A percentile compares a stretch with the other conserved stretches of the same genome.
These are phyloP conservation scores for Rhyzopertha dominica DNA, from an alignment of 1,140 invertebrate species.

Conservation along the genomic window DNA sequence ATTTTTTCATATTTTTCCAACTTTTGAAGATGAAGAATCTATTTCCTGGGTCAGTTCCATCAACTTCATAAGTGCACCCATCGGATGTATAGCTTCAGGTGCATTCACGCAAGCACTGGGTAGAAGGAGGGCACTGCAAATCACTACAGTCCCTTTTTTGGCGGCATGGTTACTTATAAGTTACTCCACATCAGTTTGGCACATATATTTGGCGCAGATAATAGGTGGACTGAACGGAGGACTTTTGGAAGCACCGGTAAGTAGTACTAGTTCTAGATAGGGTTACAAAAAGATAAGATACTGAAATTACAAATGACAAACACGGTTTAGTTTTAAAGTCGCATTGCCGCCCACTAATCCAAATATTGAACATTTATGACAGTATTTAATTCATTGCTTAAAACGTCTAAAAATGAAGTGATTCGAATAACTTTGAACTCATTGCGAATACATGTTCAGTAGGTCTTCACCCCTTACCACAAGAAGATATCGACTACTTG, in stretches of 20 bases:
- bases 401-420: too few relatives aligned
- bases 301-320: too few relatives aligned
- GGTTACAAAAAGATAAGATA: too few relatives aligned
- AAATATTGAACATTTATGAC: too few relatives aligned
- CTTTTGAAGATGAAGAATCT: conserved; percentile 40
- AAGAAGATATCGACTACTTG: too few relatives aligned
- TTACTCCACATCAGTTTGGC: conserved; percentile 53
- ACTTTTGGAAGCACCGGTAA: conserved; percentile 70
- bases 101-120: conserved; percentile 62
- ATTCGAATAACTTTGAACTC: too few relatives aligned
- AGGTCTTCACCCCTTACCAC: too few relatives aligned
- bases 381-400: too few relatives aligned
- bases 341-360: too few relatives aligned
- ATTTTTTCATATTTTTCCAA: conserved; percentile 4
- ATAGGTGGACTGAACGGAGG: conserved; percentile 69
- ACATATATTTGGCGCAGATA: conserved; percentile 61
- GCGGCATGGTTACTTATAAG: conserved; percentile 67
- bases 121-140: conserved; percentile 64
- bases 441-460: too few relatives aligned
- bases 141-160: conserved; percentile 67
- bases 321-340: too few relatives aligned
- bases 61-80: conserved; percentile 68
- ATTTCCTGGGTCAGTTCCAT: conserved; percentile 58
- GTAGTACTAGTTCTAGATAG: too few relatives aligned
- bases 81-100: conserved; percentile 70